Evolutionary conservation across 1,140 invertebrate genomes (phyloP).

Genomic region (Heliothis virescens): DNA sequence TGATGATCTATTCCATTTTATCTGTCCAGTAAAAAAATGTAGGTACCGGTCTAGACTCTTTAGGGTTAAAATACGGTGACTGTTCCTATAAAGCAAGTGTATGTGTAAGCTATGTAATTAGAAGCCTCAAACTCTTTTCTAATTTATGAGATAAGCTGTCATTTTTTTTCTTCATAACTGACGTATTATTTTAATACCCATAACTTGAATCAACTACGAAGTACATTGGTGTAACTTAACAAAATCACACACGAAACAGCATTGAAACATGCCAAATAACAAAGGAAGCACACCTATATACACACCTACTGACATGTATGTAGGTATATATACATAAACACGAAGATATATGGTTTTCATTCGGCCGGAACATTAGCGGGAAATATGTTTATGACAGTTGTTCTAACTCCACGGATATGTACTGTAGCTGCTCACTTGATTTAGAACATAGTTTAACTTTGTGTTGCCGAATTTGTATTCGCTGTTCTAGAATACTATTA

Average conservation of each 20-base stretch:
- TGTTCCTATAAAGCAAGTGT: too few species aligned
- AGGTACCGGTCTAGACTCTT: too few species aligned
- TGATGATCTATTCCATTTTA: too few species aligned
- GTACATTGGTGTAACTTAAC: neutral
- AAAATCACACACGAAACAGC: neutral
- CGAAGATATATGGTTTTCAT: slow-evolving; percentile 22
- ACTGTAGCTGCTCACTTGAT: slow-evolving; percentile 13
- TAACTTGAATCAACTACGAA: too few species aligned
- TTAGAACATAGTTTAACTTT: slow-evolving; percentile 17
- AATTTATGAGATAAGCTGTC: too few species aligned
- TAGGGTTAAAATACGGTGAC: too few species aligned
- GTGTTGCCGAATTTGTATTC: neutral
- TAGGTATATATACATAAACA: neutral
- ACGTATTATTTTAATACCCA: too few species aligned
- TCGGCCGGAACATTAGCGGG: slow-evolving; percentile 20
- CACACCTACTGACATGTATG: neutral
- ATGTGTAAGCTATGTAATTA: too few species aligned
- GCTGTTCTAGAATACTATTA: neutral
- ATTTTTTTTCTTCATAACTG: too few species aligned
- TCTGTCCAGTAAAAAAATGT: too few species aligned
- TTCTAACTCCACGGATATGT: neutral
- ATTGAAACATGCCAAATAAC: neutral
- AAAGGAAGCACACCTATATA: neutral
- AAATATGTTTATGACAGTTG: slow-evolving; percentile 37
- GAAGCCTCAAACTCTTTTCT: too few species aligned